Evolutionary conservation across 2,797 vertebrate genomes (phyloP), one percentile per base, ranked within the genome.

Genomic region (Lutjanus campechanus): DNA sequence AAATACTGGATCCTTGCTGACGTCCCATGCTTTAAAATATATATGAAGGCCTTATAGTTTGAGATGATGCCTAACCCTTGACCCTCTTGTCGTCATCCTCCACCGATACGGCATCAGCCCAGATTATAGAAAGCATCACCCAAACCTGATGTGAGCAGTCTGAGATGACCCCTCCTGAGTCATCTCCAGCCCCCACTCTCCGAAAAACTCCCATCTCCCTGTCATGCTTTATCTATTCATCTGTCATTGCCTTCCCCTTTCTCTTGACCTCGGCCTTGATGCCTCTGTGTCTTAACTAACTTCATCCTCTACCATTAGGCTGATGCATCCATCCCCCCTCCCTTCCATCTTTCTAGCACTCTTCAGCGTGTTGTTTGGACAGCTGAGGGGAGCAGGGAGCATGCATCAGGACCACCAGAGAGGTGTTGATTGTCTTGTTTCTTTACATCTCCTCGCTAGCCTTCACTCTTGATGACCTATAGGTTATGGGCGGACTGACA

Each of bases 241-340:
- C 83, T 70, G 90, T 84, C 87, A 82, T 55, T 79, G 60, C 65
- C 36, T 67, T 83, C 77, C 77, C 82, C 78, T 87, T 82, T 76
- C 47, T 65, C 53, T 60, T 76, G 77, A 89, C 83, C 88, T 87
- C 25, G 59, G 53, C 71, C 70, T 83, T 58, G 59, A 80, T 62
- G 73, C 71, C 65, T 61, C 54, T 49, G 46, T 56, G 44, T 74
- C 41, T 79, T 55, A 80, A 65, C 73, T 41, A 74, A 76, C 77
- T 69, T 80, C 87, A 73, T 84, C 74, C 66, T 68, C 53, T 8
- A 20, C 62, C 56, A 61, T 83, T 73, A 82, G 58, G 78, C 53
- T 79, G 62, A 60, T 70, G 47, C 40, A 69, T 79, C 53, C 65
- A 36, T 29, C 50, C 49, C 49, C 49, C 9, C 47, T 68, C 49